Evolutionary conservation across 2,797 vertebrate genomes (phyloP).

Genomic region (Microcaecilia unicolor): DNA sequence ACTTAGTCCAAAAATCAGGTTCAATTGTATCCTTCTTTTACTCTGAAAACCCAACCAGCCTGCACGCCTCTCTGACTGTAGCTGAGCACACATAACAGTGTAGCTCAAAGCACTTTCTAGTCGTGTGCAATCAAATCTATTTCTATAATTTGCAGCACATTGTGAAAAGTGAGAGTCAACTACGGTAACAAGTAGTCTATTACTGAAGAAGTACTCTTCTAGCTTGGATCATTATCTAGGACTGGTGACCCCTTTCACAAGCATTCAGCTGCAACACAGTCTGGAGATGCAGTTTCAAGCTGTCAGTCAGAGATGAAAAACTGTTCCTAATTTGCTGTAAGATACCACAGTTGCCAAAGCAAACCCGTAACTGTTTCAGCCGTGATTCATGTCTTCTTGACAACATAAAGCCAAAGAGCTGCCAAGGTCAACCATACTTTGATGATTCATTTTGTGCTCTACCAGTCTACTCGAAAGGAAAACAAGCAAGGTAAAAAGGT

Average conservation of each 20-base stretch:
- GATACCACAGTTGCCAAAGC: conserved; percentile 1
- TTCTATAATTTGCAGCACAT: neutral
- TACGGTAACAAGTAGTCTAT: neutral
- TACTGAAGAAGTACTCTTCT: neutral
- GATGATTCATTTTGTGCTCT: conserved; percentile 1
- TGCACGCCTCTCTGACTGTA: no score
- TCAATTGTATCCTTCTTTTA: no score
- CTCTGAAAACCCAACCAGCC: no score
- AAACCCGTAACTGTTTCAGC: conserved; percentile 8
- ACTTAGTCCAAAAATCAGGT: no score
- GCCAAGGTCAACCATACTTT: neutral
- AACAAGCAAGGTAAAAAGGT: conserved; percentile 3
- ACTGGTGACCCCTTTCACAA: conserved; percentile 2
- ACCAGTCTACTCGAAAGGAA: no score
- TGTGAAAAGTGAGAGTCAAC: neutral
- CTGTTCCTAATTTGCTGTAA: neutral
- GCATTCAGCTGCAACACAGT: neutral
- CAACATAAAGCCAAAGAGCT: neutral
- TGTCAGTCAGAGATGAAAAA: neutral
- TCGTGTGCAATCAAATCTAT: conserved; percentile 33
- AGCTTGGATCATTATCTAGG: neutral
- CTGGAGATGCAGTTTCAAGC: neutral
- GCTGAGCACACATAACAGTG: no score
- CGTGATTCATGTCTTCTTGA: conserved; percentile 7
- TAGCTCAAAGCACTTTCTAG: neutral